Conservation (phyloP, 2,797 vertebrate species). For the Sebastes vulpes region DNA sequence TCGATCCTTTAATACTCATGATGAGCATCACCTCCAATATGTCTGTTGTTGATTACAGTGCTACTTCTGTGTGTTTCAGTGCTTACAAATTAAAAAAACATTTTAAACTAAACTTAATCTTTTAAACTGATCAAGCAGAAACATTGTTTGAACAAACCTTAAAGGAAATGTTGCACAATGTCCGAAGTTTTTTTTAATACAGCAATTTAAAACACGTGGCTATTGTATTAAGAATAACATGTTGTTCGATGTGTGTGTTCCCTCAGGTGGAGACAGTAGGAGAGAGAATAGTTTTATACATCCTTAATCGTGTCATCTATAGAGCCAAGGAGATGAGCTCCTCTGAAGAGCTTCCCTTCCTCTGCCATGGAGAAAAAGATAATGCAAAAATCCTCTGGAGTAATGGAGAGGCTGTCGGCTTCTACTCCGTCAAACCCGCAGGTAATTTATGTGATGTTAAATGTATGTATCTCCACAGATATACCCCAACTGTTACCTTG, state of each 20-base stretch:
- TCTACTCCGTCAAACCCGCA: slow-evolving; percentile 92
- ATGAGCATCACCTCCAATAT: not conserved
- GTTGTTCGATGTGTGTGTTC: not conserved
- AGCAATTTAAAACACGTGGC: not conserved
- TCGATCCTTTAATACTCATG: not conserved
- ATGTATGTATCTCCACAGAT: not conserved
- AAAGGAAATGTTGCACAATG: not conserved
- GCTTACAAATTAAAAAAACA: not conserved
- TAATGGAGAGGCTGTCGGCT: slow-evolving; percentile 92
- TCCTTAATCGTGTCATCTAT: slow-evolving; percentile 93
- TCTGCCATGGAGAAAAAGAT: slow-evolving; percentile 89
- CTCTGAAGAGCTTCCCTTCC: slow-evolving; percentile 87
- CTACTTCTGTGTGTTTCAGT: not conserved
- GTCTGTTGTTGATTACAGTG: not conserved
- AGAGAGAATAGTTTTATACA: slow-evolving; percentile 92
- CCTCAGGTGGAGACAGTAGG: slow-evolving; percentile 88
- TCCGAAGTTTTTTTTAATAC: not conserved
- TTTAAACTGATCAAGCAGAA: not conserved
- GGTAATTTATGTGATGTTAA: slow-evolving; percentile 77
- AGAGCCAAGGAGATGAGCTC: slow-evolving; percentile 88
- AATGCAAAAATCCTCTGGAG: slow-evolving; percentile 92
- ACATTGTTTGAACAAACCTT: not conserved
- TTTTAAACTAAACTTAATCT: too few species aligned
- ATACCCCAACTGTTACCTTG: too few species aligned
- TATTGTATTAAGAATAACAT: not conserved